Evolutionary conservation across 1,140 invertebrate species (phyloP), one percentile per base, ranked within the genome.

Genomic region (Kradibia gibbosae): DNA sequence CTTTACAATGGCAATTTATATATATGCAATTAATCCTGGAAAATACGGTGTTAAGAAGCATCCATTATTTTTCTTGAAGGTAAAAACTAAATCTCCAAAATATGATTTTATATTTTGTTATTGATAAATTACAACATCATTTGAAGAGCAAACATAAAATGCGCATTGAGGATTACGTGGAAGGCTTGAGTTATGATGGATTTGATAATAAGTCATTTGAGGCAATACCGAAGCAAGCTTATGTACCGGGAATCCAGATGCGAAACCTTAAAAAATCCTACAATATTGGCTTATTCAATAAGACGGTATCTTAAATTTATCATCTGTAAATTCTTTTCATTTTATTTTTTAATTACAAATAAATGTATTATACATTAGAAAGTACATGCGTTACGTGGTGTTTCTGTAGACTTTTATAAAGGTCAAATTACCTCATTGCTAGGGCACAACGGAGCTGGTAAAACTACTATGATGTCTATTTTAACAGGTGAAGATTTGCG

Each of bases 371-470:
- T 50, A 50, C 60, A 77, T 67, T 22, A 88, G 85, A 75, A 73
- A 76, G 83, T 89, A 8, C 74, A 90, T 22, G 88, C 88, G 10
- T 62, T 90, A 13, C 83, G 67, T 75, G 92, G 92, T 39, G 85
- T 92, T 85, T 92, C 87, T 85, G 82, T 95, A 22, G 93, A 94
- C 83, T 93, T 95, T 83, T 94, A 94, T 83, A 91, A 91, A 83
- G 92, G 92, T n/a, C 92, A 94, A 87, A 93, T 95, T 77, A 94
- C 94, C 4, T 93, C 94, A 17, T 89, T 98, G 17, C 90, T 98
- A 13, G 97, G 96, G 1, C 95, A 95, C 62, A 96, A 96, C 87
- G 96, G 96, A 31, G 96, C 96, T 70, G 96, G 96, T 4, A 96
- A 96, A 89, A 96, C 95, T 62, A 96, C 95, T 72, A 92, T 94